phyloP scores from a whole-genome alignment of 1,140 invertebrate genomes.

The Ooceraea biroi region DNA sequence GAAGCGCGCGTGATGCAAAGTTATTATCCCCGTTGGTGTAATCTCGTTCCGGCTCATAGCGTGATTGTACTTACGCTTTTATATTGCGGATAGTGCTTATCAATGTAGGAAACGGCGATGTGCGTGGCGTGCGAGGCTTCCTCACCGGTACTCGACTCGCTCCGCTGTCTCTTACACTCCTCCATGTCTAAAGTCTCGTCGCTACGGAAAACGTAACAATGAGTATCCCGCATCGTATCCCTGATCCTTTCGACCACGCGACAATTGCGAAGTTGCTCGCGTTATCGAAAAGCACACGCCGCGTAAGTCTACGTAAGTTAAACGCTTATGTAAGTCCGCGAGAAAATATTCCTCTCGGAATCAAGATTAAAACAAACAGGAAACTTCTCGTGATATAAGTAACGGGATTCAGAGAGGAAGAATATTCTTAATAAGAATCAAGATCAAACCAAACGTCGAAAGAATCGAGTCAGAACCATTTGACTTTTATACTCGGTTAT shows the following conservation, averaged over 20 bases:
- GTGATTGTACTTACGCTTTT: slow-evolving; percentile 78
- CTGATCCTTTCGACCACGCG: not conserved
- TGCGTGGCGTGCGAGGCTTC: slow-evolving; percentile 92
- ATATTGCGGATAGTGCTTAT: slow-evolving; percentile 84
- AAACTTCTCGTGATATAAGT: no score
- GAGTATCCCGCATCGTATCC: not conserved
- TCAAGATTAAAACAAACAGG: no score
- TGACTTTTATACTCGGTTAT: not conserved
- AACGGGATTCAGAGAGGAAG: not conserved
- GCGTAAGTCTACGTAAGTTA: no score
- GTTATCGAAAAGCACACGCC: slow-evolving; percentile 1
- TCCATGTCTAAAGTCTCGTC: slow-evolving; percentile 90
- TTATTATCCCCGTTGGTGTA: not conserved
- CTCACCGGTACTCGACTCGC: slow-evolving; percentile 90
- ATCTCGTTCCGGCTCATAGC: not conserved
- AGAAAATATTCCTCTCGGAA: slow-evolving; percentile 19
- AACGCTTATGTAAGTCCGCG: not conserved
- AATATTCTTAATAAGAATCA: not conserved
- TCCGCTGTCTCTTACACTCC: slow-evolving; percentile 89
- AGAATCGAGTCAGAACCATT: not conserved
- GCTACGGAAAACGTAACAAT: slow-evolving; percentile 77
- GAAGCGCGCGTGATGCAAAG: not conserved
- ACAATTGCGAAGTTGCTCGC: slow-evolving; percentile 9
- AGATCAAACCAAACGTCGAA: slow-evolving; percentile 9
- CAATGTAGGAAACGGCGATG: slow-evolving; percentile 86